Percentiles rank a stretch among this genome's conserved stretches.
phyloP scores from a whole-genome alignment of 2,888 invertebrate species.

The Papilio protenor region DNA sequence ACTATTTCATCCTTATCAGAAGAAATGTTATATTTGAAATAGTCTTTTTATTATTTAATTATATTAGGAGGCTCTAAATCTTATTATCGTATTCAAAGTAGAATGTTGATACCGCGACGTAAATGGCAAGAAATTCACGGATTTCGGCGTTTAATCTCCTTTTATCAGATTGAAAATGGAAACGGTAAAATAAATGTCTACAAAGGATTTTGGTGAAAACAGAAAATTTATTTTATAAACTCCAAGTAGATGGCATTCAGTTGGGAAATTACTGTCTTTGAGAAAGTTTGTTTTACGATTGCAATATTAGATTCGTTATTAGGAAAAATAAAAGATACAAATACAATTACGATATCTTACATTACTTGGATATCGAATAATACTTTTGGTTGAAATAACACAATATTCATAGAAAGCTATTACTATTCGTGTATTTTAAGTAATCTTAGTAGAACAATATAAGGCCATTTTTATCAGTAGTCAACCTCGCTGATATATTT shows the following conservation, averaged over 20 bases:
- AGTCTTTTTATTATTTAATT: slow-evolving; percentile 6
- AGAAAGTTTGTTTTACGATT: slow-evolving; percentile 35
- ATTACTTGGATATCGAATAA: too few relatives aligned
- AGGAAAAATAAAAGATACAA: neutral
- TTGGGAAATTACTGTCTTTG: slow-evolving; percentile 39
- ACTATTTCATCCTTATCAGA: neutral
- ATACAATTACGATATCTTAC: neutral
- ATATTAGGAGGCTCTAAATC: slow-evolving; percentile 30
- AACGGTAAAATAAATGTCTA: slow-evolving; percentile 40
- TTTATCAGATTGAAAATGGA: slow-evolving; percentile 42
- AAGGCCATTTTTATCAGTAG: too few relatives aligned
- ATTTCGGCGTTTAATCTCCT: slow-evolving; percentile 42
- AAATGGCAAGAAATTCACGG: slow-evolving; percentile 38
- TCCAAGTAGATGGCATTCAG: slow-evolving; percentile 31
- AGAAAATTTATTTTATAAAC: slow-evolving; percentile 43
- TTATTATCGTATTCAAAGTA: slow-evolving; percentile 38
- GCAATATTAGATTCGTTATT: slow-evolving; percentile 21
- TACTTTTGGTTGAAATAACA: too few relatives aligned
- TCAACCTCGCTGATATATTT: neutral
- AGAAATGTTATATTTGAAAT: neutral
- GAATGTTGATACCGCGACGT: slow-evolving; percentile 33
- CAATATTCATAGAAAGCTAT: too few relatives aligned
- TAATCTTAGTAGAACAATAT: too few relatives aligned
- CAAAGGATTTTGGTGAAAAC: slow-evolving; percentile 41
- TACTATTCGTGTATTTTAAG: too few relatives aligned